Evolutionary conservation across 2,888 invertebrate species (phyloP).

Genomic region (Pseudococcus longispinus): DNA sequence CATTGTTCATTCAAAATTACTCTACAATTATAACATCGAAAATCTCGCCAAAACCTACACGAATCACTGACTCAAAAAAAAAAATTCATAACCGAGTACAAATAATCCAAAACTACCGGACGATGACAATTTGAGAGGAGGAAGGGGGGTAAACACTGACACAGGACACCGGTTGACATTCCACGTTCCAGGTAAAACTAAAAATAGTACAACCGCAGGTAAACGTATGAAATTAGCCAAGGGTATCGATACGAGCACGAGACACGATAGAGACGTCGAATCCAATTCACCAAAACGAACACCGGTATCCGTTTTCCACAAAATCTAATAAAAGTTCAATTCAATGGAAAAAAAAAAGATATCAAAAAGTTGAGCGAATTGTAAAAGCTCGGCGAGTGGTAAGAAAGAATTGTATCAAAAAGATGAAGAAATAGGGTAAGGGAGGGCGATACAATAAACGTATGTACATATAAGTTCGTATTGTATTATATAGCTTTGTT

Average conservation of each 20-base stretch:
- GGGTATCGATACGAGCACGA: background rate
- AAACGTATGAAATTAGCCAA: background rate
- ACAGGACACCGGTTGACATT: background rate
- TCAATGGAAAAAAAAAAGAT: constrained; percentile 19
- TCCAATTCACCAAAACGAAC: background rate
- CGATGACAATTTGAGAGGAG: no score
- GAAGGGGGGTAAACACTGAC: background rate
- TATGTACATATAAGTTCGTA: constrained; percentile 4
- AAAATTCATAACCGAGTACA: background rate
- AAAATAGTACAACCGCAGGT: background rate
- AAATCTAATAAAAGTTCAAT: constrained; percentile 22
- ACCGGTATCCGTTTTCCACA: background rate
- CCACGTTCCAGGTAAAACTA: background rate
- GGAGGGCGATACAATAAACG: background rate
- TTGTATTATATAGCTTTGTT: background rate
- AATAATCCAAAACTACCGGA: background rate
- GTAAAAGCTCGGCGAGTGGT: background rate
- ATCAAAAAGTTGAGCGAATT: constrained; percentile 19
- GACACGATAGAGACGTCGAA: background rate
- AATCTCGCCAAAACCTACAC: constrained; percentile 4
- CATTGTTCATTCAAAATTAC: constrained; percentile 33
- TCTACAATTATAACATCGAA: background rate
- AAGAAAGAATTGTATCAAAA: background rate
- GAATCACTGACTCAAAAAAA: background rate
- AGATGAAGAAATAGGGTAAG: background rate